Conservation (phyloP, 1,140 invertebrate genomes). For the Rhopalosiphum maidis region DNA sequence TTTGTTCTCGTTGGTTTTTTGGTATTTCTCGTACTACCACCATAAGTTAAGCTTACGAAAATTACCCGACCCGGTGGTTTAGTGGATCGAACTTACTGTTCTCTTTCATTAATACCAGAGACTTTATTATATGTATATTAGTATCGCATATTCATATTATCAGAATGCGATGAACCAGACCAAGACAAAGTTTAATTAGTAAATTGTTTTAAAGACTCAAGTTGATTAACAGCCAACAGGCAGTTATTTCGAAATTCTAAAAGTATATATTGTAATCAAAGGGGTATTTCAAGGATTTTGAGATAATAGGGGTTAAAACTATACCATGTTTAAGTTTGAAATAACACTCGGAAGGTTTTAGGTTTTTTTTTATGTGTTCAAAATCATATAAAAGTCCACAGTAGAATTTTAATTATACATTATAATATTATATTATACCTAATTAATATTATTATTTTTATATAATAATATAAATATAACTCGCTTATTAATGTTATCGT, state of each 20-base stretch:
- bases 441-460: too few relatives aligned
- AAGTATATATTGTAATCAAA: background rate
- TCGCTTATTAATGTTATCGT: too few relatives aligned
- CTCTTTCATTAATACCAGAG: too few relatives aligned
- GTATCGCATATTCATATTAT: background rate
- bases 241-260: background rate
- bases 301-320: background rate
- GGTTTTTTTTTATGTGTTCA: too few relatives aligned
- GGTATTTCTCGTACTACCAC: too few relatives aligned
- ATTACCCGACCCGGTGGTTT: too few relatives aligned
- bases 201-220: background rate
- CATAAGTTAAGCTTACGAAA: too few relatives aligned
- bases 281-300: background rate
- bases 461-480: too few relatives aligned
- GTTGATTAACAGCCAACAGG: background rate
- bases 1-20: too few relatives aligned
- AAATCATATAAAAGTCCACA: too few relatives aligned
- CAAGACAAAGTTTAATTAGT: background rate
- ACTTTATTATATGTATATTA: background rate
- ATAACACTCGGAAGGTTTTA: background rate
- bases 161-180: background rate
- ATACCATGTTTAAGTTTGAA: background rate
- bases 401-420: too few relatives aligned
- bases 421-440: too few relatives aligned
- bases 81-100: background rate